Evolutionary conservation across 2,113 vertebrate genomes (phyloP).

Genomic region (Daboia siamensis): DNA sequence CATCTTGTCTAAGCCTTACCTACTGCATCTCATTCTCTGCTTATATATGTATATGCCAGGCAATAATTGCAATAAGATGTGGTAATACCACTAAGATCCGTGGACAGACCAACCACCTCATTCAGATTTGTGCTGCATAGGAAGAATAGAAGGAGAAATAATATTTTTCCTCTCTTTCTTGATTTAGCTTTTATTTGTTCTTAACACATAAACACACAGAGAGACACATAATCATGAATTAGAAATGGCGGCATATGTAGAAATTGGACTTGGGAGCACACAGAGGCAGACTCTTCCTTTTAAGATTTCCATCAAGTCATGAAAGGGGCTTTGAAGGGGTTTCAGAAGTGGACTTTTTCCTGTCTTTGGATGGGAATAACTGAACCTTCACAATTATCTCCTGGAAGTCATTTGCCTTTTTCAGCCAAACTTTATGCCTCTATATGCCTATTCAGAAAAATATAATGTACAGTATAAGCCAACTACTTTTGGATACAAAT

Average conservation of each 20-base stretch:
- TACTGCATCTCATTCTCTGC: not conserved
- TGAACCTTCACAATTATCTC: not conserved
- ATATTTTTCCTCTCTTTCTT: not conserved
- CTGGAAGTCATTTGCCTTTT: not conserved
- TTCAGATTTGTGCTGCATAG: not conserved
- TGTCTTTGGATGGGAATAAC: not conserved
- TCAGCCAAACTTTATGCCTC: not conserved
- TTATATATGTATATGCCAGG: not conserved
- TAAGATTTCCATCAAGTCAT: not conserved
- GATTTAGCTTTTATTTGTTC: not conserved
- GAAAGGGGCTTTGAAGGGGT: not conserved
- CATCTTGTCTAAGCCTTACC: not conserved
- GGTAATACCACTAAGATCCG: not conserved
- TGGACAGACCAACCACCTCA: not conserved
- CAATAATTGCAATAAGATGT: not conserved
- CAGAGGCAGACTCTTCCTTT: not conserved
- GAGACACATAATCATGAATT: not conserved
- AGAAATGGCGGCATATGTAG: not conserved
- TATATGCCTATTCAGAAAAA: not conserved
- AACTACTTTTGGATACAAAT: not conserved
- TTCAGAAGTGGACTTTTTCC: not conserved
- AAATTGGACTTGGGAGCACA: not conserved
- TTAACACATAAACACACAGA: not conserved
- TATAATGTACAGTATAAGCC: not conserved
- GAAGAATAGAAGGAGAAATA: not conserved